phyloP scores from a whole-genome alignment of 2,113 vertebrate genomes.

The Coreoperca whiteheadi region DNA sequence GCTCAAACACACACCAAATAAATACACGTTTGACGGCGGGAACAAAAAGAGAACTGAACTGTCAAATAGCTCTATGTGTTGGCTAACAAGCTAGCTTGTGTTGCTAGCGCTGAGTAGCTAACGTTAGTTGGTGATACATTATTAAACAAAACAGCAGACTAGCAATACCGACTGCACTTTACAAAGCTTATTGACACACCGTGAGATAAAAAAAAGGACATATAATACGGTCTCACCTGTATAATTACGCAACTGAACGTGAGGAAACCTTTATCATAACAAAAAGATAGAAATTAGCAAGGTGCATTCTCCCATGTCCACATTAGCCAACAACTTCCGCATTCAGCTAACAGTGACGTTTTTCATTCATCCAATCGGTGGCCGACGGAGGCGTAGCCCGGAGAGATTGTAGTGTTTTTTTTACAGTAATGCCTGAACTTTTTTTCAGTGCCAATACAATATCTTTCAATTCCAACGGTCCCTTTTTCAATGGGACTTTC shows the following conservation, averaged over 20 bases:
- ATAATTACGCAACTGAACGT: background rate
- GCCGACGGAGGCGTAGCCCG: background rate
- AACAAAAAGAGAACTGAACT: background rate
- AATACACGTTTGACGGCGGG: background rate
- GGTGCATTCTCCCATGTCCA: conserved; percentile 21
- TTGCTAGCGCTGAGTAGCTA: conserved; percentile 40
- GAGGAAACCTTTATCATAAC: background rate
- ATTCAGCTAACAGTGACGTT: background rate
- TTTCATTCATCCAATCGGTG: background rate
- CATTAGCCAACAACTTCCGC: conserved; percentile 33
- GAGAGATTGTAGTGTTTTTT: too few species aligned
- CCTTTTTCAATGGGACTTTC: too few species aligned
- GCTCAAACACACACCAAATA: background rate
- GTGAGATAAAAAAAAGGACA: accelerated
- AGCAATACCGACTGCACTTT: too few species aligned
- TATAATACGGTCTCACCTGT: conserved; percentile 31
- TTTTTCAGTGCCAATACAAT: too few species aligned
- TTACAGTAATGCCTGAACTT: too few species aligned
- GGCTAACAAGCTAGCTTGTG: conserved; percentile 32
- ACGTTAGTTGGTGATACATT: conserved; percentile 1
- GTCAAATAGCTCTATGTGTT: background rate
- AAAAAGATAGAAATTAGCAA: background rate
- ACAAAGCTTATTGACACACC: accelerated
- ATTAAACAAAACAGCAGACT: background rate
- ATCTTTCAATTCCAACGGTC: too few species aligned